Conservation (phyloP, 2,797 vertebrate genomes). For the Syngnathus acus region DNA sequence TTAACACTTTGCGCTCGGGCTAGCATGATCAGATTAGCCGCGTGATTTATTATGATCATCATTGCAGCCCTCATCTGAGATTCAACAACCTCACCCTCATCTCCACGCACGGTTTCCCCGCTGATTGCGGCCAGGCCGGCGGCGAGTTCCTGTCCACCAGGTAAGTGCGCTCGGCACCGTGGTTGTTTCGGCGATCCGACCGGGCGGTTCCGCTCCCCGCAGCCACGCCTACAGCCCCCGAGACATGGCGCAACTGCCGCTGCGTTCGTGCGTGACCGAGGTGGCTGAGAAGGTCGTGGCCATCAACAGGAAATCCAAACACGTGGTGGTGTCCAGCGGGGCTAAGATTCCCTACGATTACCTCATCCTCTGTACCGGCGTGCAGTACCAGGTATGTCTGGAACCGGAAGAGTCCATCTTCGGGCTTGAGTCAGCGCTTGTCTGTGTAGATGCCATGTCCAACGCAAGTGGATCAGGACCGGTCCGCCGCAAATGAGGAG, state of each 20-base stretch:
- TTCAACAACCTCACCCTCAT: slow-evolving; percentile 88
- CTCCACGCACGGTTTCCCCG: slow-evolving; percentile 79
- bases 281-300: slow-evolving; percentile 82
- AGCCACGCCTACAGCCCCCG: slow-evolving; percentile 81
- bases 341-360: slow-evolving; percentile 77
- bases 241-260: slow-evolving; percentile 76
- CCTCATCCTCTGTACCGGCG: slow-evolving; percentile 84
- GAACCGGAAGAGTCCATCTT: too few species aligned
- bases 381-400: slow-evolving; percentile 80
- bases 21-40: neutral
- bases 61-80: slow-evolving; percentile 78
- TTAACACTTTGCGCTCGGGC: slow-evolving; percentile 9
- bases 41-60: neutral
- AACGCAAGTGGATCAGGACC: slow-evolving; percentile 48
- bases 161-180: slow-evolving; percentile 52
- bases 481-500: slow-evolving; percentile 44
- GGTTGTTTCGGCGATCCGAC: neutral
- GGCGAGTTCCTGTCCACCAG: slow-evolving; percentile 80
- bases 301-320: slow-evolving; percentile 80
- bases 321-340: slow-evolving; percentile 66
- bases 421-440: too few species aligned
- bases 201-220: slow-evolving; percentile 7
- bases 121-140: slow-evolving; percentile 29
- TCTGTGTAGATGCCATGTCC: slow-evolving; percentile 71
- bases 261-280: slow-evolving; percentile 74